Evolutionary conservation across 2,113 vertebrate genomes (phyloP).

Genomic region (Cyanoderma ruficeps): DNA sequence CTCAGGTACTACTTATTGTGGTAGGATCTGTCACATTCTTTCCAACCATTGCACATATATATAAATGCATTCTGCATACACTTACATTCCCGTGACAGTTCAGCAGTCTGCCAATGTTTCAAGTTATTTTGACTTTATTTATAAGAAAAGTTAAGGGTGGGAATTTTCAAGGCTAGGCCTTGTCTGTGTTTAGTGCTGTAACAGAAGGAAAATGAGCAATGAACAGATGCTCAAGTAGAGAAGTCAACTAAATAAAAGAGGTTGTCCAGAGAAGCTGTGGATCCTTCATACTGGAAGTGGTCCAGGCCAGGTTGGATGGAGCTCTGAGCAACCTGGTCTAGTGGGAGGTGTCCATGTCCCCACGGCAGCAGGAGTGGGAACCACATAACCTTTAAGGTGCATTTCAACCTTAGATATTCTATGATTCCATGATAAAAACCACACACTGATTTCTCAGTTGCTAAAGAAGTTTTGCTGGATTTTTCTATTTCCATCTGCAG

Average conservation of each 20-base stretch:
- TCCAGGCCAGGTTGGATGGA: background rate
- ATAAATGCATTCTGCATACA: background rate
- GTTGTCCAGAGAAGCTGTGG: background rate
- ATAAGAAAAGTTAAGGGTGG: background rate
- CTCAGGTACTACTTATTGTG: background rate
- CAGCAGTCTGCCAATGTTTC: background rate
- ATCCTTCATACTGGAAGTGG: background rate
- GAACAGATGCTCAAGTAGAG: background rate
- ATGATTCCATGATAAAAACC: background rate
- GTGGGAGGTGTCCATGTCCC: background rate
- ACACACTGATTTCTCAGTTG: fast-evolving
- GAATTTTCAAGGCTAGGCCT: background rate
- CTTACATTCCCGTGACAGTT: background rate
- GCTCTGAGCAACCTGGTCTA: background rate
- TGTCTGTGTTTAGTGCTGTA: background rate
- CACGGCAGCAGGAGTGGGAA: background rate
- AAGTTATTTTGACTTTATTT: background rate
- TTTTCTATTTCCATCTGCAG: background rate
- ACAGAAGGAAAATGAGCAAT: background rate
- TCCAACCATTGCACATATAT: background rate
- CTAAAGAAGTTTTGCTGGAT: background rate
- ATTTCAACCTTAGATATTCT: background rate
- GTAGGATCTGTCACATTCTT: background rate
- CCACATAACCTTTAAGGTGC: background rate
- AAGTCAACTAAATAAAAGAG: background rate